A percentile compares a stretch with the other conserved stretches of the same genome.
Conservation (phyloP, 2,113 vertebrate species). For the Prionailurus bengalensis region DNA sequence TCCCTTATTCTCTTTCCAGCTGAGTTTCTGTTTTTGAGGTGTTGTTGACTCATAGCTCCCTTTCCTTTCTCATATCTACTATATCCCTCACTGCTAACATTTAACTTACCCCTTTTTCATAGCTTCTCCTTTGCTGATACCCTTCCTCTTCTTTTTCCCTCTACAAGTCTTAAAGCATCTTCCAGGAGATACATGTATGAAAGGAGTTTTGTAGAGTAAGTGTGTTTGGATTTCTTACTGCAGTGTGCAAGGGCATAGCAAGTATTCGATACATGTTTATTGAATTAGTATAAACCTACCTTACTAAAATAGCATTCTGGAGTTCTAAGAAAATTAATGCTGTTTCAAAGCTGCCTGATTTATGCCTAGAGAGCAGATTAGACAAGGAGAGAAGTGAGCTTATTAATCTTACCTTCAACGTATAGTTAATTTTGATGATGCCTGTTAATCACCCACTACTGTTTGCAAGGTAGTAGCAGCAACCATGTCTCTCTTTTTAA, state of each 20-base stretch:
- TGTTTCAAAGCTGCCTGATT: conserved; percentile 25
- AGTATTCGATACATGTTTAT: not conserved
- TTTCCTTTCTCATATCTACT: not conserved
- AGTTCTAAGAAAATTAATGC: conserved; percentile 35
- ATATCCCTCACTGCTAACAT: not conserved
- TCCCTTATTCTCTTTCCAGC: not conserved
- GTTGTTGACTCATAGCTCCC: not conserved
- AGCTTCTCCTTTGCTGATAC: not conserved
- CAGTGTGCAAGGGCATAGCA: not conserved
- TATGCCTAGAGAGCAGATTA: conserved; percentile 22
- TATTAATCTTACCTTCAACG: conserved; percentile 49
- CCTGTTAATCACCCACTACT: conserved; percentile 16
- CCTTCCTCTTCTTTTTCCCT: not conserved
- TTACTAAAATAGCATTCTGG: conserved; percentile 30
- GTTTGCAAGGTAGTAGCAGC: not conserved
- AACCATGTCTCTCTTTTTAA: not conserved
- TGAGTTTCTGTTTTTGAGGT: not conserved
- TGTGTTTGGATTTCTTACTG: not conserved
- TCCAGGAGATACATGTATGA: not conserved
- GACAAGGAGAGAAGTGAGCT: conserved; percentile 29
- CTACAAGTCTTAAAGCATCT: not conserved
- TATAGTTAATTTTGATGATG: conserved; percentile 66
- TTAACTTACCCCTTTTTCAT: not conserved
- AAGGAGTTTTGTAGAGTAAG: not conserved
- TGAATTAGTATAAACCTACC: not conserved